Evolutionary conservation across 2,113 vertebrate genomes (phyloP), one percentile per base, ranked within the genome.

Genomic region (Prunella himalayana): DNA sequence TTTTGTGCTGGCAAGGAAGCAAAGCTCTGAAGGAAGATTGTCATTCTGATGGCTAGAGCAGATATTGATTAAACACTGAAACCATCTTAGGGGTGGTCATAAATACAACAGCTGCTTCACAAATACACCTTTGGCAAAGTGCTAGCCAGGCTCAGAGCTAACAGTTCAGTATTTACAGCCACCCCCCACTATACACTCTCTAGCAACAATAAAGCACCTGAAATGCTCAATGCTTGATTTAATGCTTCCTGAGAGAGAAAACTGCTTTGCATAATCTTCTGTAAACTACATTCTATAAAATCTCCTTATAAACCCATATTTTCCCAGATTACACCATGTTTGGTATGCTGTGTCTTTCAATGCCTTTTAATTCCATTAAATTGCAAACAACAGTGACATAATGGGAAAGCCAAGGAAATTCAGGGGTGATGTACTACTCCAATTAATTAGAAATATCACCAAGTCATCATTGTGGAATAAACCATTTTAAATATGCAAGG

Each of bases 381-480:
- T 44, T 64, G 31, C 59, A 66, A 89, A 72, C 77, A 59, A 22
- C 25, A 61, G 37, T 8, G n/a, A 75, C 47, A 89, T 69, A 91
- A 86, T 9, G 17, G 82, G 41, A 88, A 90, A 91, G 37, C 37
- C 70, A 65, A 79, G 66, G 53, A 91, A 91, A 93, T 44, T 45
- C 57, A 72, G 37, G 3, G 0, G 70, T 92, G 85, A 90, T 85
- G 71, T 75, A 82, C 60, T 64, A 73, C 75, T 41, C n/a, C 37
- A 90, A 71, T 85, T 91, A 84, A 72, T 94, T 77, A 90, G 75
- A 88, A 93, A 80, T 76, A 94, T 69, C 75, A 91, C 68, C 54
- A 80, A 92, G 75, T 47, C 82, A 90, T 88, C 90, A 53, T 8
- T 41, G 50, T 72, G 30, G 42, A 53, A 63, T 81, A 87, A 69